Percentiles rank a stretch among this genome's conserved stretches.
These are phyloP conservation scores for Pogonomyrmex californicus DNA, from an alignment of 1,140 invertebrate species.

Conservation along the genomic window DNA sequence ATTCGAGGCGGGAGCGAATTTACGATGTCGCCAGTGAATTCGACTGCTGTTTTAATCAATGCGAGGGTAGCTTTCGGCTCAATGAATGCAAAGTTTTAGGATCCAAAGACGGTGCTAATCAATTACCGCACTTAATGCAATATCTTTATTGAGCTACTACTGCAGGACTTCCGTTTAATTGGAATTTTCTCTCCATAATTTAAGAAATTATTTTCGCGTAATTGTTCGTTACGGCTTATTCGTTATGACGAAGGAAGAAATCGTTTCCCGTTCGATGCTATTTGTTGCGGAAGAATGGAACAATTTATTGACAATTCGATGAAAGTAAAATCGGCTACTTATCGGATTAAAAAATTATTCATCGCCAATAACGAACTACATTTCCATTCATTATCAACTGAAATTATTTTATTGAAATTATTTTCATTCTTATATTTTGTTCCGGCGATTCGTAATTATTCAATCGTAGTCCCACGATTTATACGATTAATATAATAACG, in stretches of 20 bases:
- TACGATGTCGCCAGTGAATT: slow-evolving; percentile 52
- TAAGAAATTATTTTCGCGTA: slow-evolving; percentile 69
- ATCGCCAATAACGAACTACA: slow-evolving; percentile 43
- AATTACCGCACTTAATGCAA: slow-evolving; percentile 63
- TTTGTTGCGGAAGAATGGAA: slow-evolving; percentile 43
- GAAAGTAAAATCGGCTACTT: slow-evolving; percentile 35
- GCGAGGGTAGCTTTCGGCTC: slow-evolving; percentile 16
- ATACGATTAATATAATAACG: slow-evolving; percentile 22
- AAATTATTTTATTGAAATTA: slow-evolving; percentile 20
- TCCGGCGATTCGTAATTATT: slow-evolving; percentile 1
- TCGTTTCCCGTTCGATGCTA: slow-evolving; percentile 13
- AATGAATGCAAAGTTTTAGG: slow-evolving; percentile 60
- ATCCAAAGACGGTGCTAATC: slow-evolving; percentile 49
- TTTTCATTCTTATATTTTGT: neutral
- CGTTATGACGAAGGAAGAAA: slow-evolving; percentile 49
- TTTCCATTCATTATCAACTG: slow-evolving; percentile 37
- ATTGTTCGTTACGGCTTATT: slow-evolving; percentile 65
- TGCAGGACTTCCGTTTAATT: slow-evolving; percentile 63
- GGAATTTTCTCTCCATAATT: slow-evolving; percentile 66
- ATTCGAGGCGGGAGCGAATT: slow-evolving; percentile 40
- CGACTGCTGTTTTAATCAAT: slow-evolving; percentile 62
- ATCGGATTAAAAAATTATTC: slow-evolving; percentile 43
- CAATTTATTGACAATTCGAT: slow-evolving; percentile 53
- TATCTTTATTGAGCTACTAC: slow-evolving; percentile 68
- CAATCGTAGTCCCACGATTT: neutral